Evolutionary conservation across 2,797 vertebrate genomes (phyloP), one percentile per base, ranked within the genome.

Genomic region (Brachyalestes nurse): DNA sequence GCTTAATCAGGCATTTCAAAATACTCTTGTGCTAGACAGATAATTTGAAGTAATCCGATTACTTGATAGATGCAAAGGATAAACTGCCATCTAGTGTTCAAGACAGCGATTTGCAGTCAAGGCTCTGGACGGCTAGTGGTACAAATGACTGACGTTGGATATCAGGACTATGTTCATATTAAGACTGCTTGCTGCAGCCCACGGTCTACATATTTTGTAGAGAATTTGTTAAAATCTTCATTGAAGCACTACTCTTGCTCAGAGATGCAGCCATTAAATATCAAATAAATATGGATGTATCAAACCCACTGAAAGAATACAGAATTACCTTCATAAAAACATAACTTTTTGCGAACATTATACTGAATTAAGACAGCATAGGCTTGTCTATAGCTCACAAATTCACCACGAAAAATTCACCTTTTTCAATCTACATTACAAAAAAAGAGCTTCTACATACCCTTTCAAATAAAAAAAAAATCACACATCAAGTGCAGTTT

Each of bases 31-130:
- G 47, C 47, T 51, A 4, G 13, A 51, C 47, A 51, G 47, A 51
- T 51, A 51, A 16, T 51, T 4, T 51, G 47, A 14, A 51, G 47
- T 13, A 13, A 51, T 51, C 13, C 1, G 42, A 45, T 51, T 14
- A 51, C 47, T 51, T 51, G 47, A 51, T 14, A 14, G 47, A 51
- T 14, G 25, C 67, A 17, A 78, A 61, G 42, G 6, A 78, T 25
- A 49, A 16, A 74, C 47, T 66, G 75, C 81, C 81, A 74, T 74
- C 81, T 82, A 78, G 81, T 70, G 81, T 78, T 74, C 21, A 49
- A 40, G 40, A 67, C 19, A 5, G 9, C 1, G 5, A 40, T 34
- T 45, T 45, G 40, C 65, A 66, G 7, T n/a, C 64, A 45, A 67
- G 4, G 38, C 14, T 49, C 9, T 23, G 1, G 1, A 16, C 13